Evolutionary conservation across 2,113 vertebrate genomes (phyloP), one percentile per base, ranked within the genome.

Genomic region (Pterocles gutturalis): DNA sequence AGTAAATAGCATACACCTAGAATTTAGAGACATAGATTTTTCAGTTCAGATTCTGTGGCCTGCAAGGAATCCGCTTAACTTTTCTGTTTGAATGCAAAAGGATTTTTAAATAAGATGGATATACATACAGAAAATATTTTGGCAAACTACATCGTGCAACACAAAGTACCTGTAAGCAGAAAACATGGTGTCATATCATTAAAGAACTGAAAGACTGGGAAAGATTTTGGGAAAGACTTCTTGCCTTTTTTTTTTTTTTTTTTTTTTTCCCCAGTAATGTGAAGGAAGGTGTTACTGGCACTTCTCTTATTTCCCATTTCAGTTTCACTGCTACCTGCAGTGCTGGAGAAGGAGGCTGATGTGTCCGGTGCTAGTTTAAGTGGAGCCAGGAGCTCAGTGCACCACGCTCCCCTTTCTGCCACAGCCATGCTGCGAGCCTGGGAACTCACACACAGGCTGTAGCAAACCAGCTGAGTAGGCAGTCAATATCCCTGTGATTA

Each of bases 301-400:
- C 17, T 53, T 65, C 10, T 28, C 7, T 25, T 17, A 11, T 28
- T 48, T 46, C 18, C 24, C 4, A 25, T 71, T 72, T 69, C 41
- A 4, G 45, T 9, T 13, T 60, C 34, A 5, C 4, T 61, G 64
- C 53, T 80, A 5, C 61, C 13, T 38, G 60, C 29, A 14, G 20
- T 6, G 4, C 28, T 2, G 11, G 4, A 46, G 38, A 43, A 33
- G 11, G 13, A 20, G 11, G 17, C 76, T n/a, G 71, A 5, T 0
- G 2, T 9, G 26, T 5, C 8, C n/a, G n/a, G 55, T 29, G 36
- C 18, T 31, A 7, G 10, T 3, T 9, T 16, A 10, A 33, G 13
- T 2, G 20, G 66, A 19, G 21, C 16, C 0, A 2, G 25, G 36
- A 55, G 13, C 4, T 12, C 5, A 13, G 45, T 4, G 7, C 38